Conservation (phyloP, 2,888 invertebrate genomes). For the Aspidiotus rigidus region DNA sequence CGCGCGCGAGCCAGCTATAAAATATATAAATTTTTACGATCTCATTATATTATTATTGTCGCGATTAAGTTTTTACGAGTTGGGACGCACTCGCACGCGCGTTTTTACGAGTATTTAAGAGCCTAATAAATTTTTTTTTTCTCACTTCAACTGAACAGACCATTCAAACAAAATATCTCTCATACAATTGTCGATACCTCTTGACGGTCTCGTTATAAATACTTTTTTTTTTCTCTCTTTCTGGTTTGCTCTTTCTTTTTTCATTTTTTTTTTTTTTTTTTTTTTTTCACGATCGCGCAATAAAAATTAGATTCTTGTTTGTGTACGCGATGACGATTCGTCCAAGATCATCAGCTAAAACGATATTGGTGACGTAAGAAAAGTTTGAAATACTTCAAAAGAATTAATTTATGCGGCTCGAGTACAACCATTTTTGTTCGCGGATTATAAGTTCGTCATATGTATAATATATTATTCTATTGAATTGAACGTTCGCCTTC, state of each 20-base stretch:
- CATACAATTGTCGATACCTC: slow-evolving; percentile 23
- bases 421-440: slow-evolving; percentile 3
- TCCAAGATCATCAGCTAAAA: too few species aligned
- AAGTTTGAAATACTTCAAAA: not conserved
- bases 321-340: not conserved
- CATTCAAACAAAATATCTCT: slow-evolving; percentile 1
- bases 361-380: too few species aligned
- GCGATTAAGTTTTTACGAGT: slow-evolving; percentile 30
- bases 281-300: not conserved
- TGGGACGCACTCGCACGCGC: slow-evolving; percentile 26
- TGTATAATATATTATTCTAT: not conserved
- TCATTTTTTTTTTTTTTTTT: too few species aligned
- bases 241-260: not conserved
- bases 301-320: not conserved
- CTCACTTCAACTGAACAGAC: not conserved
- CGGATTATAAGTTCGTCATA: slow-evolving; percentile 40
- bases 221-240: not conserved
- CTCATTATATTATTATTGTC: slow-evolving; percentile 30
- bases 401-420: slow-evolving; percentile 10
- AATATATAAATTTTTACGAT: slow-evolving; percentile 28
- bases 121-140: slow-evolving; percentile 27
- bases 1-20: slow-evolving; percentile 31
- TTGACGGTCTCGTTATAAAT: not conserved
- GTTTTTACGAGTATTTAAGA: slow-evolving; percentile 25
- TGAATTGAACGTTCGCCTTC: not conserved